Conservation (phyloP, 2,113 vertebrate species). For the Eublepharis macularius region DNA sequence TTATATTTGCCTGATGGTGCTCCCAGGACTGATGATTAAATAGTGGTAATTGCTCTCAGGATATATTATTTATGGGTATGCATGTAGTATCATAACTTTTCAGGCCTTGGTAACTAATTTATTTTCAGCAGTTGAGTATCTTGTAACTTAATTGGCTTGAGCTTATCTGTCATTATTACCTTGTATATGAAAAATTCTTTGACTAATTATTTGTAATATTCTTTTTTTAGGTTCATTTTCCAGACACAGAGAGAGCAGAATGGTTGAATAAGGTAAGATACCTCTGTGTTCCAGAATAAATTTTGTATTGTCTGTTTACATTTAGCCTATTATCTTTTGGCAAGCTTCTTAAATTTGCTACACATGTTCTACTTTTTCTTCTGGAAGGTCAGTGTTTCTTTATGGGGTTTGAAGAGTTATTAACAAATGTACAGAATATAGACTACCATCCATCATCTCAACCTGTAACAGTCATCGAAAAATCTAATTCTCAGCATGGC, state of each 20-base stretch:
- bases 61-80: no score
- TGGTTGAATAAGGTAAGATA: slow-evolving; percentile 97
- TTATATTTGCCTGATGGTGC: no score
- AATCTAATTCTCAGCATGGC: no score
- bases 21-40: no score
- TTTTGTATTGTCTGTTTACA: slow-evolving; percentile 3
- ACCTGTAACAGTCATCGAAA: no score
- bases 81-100: neutral
- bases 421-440: neutral
- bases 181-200: neutral
- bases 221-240: slow-evolving; percentile 89
- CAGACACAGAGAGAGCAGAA: slow-evolving; percentile 95
- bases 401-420: neutral
- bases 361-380: neutral
- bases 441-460: neutral
- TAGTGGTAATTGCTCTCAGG: no score
- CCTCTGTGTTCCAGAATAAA: neutral
- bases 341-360: neutral
- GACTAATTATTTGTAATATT: neutral
- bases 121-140: neutral
- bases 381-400: neutral
- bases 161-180: neutral
- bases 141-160: neutral
- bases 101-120: neutral
- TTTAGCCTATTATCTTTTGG: slow-evolving; percentile 28